Conservation (phyloP, 2,888 invertebrate species). For the Lycocerus yunnanus region DNA sequence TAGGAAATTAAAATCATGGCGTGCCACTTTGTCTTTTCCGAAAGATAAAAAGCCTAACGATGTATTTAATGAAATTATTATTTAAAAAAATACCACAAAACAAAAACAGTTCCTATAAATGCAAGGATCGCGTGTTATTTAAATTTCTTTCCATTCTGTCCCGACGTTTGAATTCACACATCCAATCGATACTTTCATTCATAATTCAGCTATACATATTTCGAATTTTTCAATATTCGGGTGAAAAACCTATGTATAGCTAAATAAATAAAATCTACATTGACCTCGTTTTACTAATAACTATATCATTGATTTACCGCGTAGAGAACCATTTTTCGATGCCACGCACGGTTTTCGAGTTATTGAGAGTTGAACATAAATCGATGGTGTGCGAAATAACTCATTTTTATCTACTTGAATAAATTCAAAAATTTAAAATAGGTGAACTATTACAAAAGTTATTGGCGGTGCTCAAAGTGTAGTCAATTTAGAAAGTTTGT, state of each 20-base stretch:
- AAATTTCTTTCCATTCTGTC: neutral
- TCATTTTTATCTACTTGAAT: too few species aligned
- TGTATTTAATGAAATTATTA: neutral
- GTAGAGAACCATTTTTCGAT: neutral
- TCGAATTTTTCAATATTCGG: neutral
- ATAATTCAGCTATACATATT: neutral
- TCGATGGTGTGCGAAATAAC: too few species aligned
- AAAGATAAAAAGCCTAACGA: neutral
- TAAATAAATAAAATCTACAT: neutral
- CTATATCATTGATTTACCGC: neutral
- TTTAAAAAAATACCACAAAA: neutral
- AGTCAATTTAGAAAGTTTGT: too few species aligned
- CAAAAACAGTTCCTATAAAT: neutral
- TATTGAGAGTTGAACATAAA: too few species aligned
- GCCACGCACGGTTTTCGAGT: neutral
- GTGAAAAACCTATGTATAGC: too few species aligned
- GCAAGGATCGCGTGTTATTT: neutral
- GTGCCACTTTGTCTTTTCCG: neutral
- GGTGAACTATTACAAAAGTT: too few species aligned
- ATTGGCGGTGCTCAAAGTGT: too few species aligned
- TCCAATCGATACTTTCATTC: constrained; percentile 1
- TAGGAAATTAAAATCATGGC: neutral
- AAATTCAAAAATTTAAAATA: too few species aligned
- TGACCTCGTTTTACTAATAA: neutral
- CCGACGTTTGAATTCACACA: neutral